Base-by-base conservation (phyloP, 1,140 invertebrate genomes). In the Drosophila pseudoobscura region DNA sequence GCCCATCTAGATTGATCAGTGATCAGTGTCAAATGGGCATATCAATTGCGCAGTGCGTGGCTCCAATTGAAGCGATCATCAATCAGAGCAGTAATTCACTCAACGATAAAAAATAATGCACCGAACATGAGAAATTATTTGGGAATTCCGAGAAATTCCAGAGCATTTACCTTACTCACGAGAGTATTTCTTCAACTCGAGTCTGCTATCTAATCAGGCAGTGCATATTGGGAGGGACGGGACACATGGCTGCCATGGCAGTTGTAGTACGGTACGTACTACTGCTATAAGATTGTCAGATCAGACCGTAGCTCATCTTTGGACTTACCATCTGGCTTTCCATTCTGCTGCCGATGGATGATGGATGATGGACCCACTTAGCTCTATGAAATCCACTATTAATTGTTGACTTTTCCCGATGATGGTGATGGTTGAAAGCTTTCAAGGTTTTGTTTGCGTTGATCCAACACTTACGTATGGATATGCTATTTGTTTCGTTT, bases 31-130 rank as follows among this genome's bases (percentile, higher is more conserved):
- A 70, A 70, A 64, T 70, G 52, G 64, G 35, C 3, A 69, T 49
- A 70, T 57, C 35, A 70, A 70, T 69, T 70, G 52, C 63, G 66
- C 44, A 15, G 52, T 69, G 64, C 52, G 66, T 69, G 65, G 45
- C 66, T 13, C 11, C 35, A 70, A 70, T 70, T 70, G 66, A 50
- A 69, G 26, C 44, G 66, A 70, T 70, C 64, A 57, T 70, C 66
- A 57, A 70, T 70, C 65, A 63, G 54, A n/a, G 8, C 54, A 39
- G 13, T 62, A 62, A 62, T 62, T 62, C 60, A 57, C 44, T 17
- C 51, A 35, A 51, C 44, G 65, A 69, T 69, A 11, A 70, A 69
- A 70, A 70, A 46, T 57, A 69, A 70, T 70, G 66, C 64, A 57
- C 63, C 17, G 64, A 68, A 56, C 63, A 65, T 24, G 51, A 35